Evolutionary conservation across 2,797 vertebrate genomes (phyloP).

Genomic region (Fundulus diaphanus): DNA sequence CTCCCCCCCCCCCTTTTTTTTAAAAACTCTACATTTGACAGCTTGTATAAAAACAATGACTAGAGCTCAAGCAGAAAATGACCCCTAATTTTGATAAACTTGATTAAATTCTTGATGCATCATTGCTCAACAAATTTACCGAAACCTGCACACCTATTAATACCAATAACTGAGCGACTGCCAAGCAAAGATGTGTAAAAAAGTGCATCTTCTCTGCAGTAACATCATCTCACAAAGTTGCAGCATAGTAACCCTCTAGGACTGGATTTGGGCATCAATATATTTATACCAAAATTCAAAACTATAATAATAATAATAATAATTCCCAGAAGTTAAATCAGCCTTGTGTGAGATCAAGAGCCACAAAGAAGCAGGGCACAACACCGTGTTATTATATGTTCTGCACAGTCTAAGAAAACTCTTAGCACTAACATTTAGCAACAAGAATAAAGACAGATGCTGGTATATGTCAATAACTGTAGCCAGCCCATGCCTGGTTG

Average conservation of each 20-base stretch:
- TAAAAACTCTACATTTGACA: not conserved
- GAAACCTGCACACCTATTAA: not conserved
- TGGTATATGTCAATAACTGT: not conserved
- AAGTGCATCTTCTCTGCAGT: not conserved
- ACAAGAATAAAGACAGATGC: no score
- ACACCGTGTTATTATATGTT: not conserved
- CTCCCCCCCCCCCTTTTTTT: no score
- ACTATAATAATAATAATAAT: no score
- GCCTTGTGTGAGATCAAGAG: no score
- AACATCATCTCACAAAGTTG: not conserved
- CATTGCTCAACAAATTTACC: not conserved
- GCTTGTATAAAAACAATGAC: not conserved
- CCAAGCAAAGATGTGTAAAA: not conserved
- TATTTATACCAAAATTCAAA: no score
- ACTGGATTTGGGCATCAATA: no score
- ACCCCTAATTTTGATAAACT: not conserved
- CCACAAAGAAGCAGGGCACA: no score
- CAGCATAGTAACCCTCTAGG: not conserved
- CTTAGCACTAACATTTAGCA: no score
- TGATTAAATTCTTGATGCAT: not conserved
- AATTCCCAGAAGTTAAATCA: not conserved
- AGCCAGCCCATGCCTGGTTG: not conserved
- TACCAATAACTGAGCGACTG: not conserved
- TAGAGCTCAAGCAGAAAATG: not conserved
- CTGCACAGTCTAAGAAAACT: no score